Evolutionary conservation across 1,140 invertebrate genomes (phyloP).

Genomic region (Laodelphax striatellus): DNA sequence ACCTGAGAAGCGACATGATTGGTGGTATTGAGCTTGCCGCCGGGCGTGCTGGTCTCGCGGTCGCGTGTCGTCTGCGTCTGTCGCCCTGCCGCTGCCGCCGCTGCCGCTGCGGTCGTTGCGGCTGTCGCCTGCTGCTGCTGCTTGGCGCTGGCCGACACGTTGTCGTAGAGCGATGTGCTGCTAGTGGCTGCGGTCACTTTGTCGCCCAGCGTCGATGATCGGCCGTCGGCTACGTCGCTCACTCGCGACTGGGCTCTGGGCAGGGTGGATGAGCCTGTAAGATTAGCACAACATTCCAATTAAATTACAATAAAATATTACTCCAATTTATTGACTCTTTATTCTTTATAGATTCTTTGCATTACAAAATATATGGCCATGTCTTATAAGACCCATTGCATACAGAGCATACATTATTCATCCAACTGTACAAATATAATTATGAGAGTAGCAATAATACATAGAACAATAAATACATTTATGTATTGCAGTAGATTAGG

Average conservation of each 20-base stretch:
- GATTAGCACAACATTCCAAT: not conserved
- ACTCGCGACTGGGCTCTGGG: slow-evolving; percentile 61
- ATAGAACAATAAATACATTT: no score
- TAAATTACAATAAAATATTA: no score
- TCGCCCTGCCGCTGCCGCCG: slow-evolving; percentile 9
- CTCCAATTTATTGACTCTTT: no score
- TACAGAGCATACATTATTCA: no score
- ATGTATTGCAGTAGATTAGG: no score
- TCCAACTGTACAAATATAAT: no score
- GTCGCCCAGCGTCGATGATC: slow-evolving; percentile 36
- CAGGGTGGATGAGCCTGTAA: slow-evolving; percentile 66
- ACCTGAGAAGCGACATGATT: slow-evolving; percentile 15
- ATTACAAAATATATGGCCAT: no score
- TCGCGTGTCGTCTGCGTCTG: slow-evolving; percentile 29
- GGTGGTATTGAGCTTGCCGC: slow-evolving; percentile 22
- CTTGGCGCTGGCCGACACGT: slow-evolving; percentile 46
- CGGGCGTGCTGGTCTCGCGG: slow-evolving; percentile 31
- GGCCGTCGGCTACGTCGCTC: slow-evolving; percentile 49
- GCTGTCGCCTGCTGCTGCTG: slow-evolving; percentile 30
- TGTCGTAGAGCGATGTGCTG: slow-evolving; percentile 81
- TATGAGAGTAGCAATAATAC: no score
- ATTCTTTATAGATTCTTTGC: no score
- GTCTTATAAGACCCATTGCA: no score
- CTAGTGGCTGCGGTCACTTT: slow-evolving; percentile 73
- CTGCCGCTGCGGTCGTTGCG: slow-evolving; percentile 4